Conservation (phyloP, 2,113 vertebrate genomes). For the Felis catus region DNA sequence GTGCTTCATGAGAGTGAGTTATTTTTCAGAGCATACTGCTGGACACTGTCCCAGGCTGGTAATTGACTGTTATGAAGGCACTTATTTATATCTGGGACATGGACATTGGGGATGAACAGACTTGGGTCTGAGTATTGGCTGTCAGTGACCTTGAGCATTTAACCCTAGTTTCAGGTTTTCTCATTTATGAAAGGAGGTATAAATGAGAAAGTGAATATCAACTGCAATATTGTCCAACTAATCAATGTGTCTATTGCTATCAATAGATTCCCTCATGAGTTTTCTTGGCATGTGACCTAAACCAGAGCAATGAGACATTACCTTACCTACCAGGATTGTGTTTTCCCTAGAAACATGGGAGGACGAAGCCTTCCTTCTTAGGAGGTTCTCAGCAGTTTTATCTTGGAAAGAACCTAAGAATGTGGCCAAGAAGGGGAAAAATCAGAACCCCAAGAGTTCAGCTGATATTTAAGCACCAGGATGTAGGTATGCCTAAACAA, state of each 20-base stretch:
- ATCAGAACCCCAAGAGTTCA: not conserved
- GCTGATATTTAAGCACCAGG: not conserved
- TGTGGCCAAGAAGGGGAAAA: not conserved
- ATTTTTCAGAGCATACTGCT: not conserved
- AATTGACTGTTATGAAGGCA: not conserved
- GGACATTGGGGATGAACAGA: not conserved
- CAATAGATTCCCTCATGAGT: not conserved
- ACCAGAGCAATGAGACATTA: not conserved
- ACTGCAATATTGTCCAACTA: not conserved
- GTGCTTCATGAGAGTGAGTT: not conserved
- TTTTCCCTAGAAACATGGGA: not conserved
- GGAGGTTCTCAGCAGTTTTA: not conserved
- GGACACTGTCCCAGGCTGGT: not conserved
- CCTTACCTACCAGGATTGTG: not conserved
- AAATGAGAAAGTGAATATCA: not conserved
- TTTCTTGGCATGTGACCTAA: not conserved
- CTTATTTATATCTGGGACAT: conserved; percentile 27
- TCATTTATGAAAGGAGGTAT: not conserved
- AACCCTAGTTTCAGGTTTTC: not conserved
- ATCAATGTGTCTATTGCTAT: not conserved
- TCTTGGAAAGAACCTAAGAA: not conserved
- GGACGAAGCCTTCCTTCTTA: not conserved
- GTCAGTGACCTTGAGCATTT: not conserved
- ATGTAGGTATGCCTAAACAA: not conserved
- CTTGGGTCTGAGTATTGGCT: not conserved